phyloP scores from a whole-genome alignment of 2,797 vertebrate species.

The Crax fasciolata region DNA sequence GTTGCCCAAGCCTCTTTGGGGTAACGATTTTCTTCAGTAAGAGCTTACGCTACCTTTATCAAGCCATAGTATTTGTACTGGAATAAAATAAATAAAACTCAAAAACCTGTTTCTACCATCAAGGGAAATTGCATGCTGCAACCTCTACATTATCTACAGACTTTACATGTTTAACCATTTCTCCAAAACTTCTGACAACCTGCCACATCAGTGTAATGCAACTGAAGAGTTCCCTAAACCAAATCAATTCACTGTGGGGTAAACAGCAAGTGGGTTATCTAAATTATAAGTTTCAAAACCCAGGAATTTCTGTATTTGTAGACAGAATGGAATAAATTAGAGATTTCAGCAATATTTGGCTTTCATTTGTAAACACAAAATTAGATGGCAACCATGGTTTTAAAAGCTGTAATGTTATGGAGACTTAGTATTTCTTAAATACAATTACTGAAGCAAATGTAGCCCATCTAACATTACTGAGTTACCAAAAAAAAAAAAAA shows the following conservation, averaged over 20 bases:
- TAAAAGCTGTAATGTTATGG: background rate
- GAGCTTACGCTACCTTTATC: background rate
- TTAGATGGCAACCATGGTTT: background rate
- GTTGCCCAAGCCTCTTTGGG: background rate
- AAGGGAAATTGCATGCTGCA: background rate
- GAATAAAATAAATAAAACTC: background rate
- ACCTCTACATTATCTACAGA: background rate
- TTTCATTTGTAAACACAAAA: slow-evolving; percentile 36
- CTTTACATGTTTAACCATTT: background rate
- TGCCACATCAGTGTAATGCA: background rate
- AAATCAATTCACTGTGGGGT: background rate
- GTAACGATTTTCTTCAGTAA: slow-evolving; percentile 2
- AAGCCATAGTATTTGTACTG: background rate
- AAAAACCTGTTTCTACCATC: fast-evolving
- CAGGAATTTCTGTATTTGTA: background rate
- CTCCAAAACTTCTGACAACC: background rate
- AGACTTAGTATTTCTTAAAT: background rate
- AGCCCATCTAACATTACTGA: background rate
- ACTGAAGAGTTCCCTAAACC: background rate
- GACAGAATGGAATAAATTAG: slow-evolving; percentile 25
- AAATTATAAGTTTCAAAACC: background rate
- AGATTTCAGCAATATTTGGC: slow-evolving; percentile 5
- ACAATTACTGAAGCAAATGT: background rate
- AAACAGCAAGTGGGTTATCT: background rate
- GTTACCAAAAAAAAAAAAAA: background rate